Evolutionary conservation across 2,113 vertebrate genomes (phyloP), one percentile per base, ranked within the genome.

Genomic region (Pseudois nayaur): DNA sequence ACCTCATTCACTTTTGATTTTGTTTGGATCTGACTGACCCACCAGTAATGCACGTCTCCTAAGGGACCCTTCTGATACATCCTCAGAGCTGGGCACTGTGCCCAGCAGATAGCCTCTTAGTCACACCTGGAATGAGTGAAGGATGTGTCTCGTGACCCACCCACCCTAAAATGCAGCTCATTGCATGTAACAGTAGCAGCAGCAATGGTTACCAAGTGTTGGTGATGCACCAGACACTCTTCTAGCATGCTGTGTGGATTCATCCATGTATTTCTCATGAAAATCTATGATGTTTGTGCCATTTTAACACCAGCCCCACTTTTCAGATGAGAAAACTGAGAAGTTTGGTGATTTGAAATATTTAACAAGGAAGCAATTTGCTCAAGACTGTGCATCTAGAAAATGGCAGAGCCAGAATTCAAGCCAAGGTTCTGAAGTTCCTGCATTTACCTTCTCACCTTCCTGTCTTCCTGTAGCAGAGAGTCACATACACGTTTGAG

Each of bases 271-370:
- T 36, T 50, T 87, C 89, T 78, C 85, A 60, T 21, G 4, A 29
- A 94, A 88, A 52, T 45, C 31, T 95, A 8, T 29, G 31, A 78
- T 45, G 33, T 16, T 13, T 67, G 17, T 33, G 25, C 31, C 21
- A 15, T 50, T 87, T 50, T 87, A 33, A 5, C 23, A 19, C 67
- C n/a, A 52, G 59, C 45, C 29, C 76, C 27, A 33, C 78, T 96
- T 89, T 96, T 84, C 84, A 94, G 59, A 90, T 52, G n/a, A 57
- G 67, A 83, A 97, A 96, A 55, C 79, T 36, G 31, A 82, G 3
- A 19, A 43, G 40, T 64, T n/a, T 40, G 48, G 50, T 67, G 13
- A 81, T 54, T 74, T 87, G 52, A 94, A 93, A 84, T 71, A 78
- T 71, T 21, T 33, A 76, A 43, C 21, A 71, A 60, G 57, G 33